Evolutionary conservation across 2,888 invertebrate genomes (phyloP).

Genomic region (Argyresthia goedartella): DNA sequence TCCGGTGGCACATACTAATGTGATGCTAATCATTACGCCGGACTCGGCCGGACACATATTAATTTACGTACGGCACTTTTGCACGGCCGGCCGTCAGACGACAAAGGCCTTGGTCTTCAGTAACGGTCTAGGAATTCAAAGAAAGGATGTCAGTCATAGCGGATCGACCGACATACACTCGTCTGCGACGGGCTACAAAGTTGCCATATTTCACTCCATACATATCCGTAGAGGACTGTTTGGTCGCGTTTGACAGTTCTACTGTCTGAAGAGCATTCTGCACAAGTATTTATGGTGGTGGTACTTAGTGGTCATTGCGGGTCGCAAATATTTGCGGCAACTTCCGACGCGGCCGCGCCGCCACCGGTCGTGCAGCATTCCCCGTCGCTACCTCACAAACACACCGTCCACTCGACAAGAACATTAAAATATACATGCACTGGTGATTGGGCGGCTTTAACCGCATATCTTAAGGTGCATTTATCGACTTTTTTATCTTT

Average conservation of each 20-base stretch:
- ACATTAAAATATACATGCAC: background rate
- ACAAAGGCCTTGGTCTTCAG: slow-evolving; percentile 33
- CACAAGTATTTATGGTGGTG: too few species aligned
- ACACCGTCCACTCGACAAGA: background rate
- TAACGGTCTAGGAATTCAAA: slow-evolving; percentile 38
- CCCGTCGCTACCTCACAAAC: slow-evolving; percentile 22
- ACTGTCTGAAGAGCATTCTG: too few species aligned
- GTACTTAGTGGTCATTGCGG: slow-evolving; percentile 2
- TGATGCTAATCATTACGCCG: slow-evolving; percentile 56
- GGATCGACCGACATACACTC: slow-evolving; percentile 10
- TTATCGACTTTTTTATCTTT: too few species aligned
- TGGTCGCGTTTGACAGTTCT: too few species aligned
- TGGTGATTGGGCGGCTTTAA: background rate
- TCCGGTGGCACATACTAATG: slow-evolving; percentile 55
- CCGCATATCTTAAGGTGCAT: too few species aligned
- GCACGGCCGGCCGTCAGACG: slow-evolving; percentile 30
- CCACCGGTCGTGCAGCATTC: slow-evolving; percentile 53
- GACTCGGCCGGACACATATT: slow-evolving; percentile 58
- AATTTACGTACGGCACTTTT: slow-evolving; percentile 56
- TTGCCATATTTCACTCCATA: background rate
- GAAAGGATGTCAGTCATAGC: slow-evolving; percentile 31
- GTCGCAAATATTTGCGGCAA: slow-evolving; percentile 39
- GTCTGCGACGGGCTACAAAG: background rate
- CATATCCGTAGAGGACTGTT: too few species aligned
- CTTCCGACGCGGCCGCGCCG: too few species aligned